Base-by-base conservation (phyloP, 2,797 vertebrate species). In the Syngnathus acus region DNA sequence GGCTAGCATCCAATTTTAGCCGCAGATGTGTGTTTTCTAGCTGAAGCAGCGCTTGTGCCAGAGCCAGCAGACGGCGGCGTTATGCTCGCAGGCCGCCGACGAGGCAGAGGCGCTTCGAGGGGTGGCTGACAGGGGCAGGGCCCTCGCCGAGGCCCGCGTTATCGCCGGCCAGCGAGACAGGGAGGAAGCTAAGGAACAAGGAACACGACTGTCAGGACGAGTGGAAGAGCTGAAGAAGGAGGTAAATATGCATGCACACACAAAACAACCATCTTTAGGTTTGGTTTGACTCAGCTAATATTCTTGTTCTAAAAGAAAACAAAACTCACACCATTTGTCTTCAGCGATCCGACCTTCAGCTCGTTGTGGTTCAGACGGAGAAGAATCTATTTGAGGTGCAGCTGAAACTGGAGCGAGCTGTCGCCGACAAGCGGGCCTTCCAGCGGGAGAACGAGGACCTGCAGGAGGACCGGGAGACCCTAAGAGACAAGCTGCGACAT, bases 311-410 rank as follows among this genome's bases (percentile, higher is more conserved):
- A 9, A 42, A 42, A 42, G 40, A 42, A 42, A 42, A 5, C 40
- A 42, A n/a, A n/a, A 42, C 9, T 40, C 40, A 2, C 40, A 42
- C 0, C 40, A 14, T 39, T 17, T 62, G 19, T 45, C 19, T 23
- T 42, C 32, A 91, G 88, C 86, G 89, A 66, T 66, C 69, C 1
- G 86, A 88, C 38, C 64, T 89, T 64, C 87, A 91, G 84, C 77
- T 86, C 2, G 42, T 60, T 13, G 71, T 87, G 50, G 80, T 81
- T 0, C 87, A 89, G 74, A 78, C 79, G 3, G 89, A 93, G 78
- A 90, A 84, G 69, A 89, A 69, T 65, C 89, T 79, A 62, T 93
- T 91, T 76, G 90, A 92, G 72, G 72, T 75, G 6, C 82, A 90
- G 80, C 78, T 91, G 82, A 90, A 91, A 67, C 69, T 93, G 75